Evolutionary conservation across 2,888 invertebrate genomes (phyloP).

Genomic region (Linyphia triangularis): DNA sequence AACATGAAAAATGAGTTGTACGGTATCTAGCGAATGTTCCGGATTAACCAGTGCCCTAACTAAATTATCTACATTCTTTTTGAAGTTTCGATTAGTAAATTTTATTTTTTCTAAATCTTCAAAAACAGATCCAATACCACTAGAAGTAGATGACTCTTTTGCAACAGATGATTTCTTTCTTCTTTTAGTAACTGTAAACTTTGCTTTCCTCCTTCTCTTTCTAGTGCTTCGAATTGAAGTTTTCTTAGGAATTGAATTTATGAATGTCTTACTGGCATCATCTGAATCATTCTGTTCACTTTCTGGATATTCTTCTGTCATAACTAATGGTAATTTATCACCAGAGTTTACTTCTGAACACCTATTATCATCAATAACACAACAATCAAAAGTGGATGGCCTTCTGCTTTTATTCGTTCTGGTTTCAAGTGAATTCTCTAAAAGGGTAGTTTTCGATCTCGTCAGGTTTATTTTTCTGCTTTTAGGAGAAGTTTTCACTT

Average conservation of each 20-base stretch:
- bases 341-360: constrained; percentile 5
- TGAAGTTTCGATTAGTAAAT: not conserved
- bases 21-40: not conserved
- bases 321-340: constrained; percentile 7
- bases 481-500: too few species aligned
- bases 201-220: not conserved
- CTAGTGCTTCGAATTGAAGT: not conserved
- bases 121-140: not conserved
- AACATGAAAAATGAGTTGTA: not conserved
- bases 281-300: not conserved
- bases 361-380: not conserved
- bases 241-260: not conserved
- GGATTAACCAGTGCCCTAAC: constrained; percentile 18
- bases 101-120: constrained; percentile 9
- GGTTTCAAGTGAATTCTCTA: not conserved
- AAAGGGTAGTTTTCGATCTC: not conserved
- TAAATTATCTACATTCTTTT: not conserved
- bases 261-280: not conserved
- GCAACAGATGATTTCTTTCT: not conserved
- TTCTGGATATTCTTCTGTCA: constrained; percentile 3
- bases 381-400: not conserved
- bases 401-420: not conserved
- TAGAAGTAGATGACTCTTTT: not conserved
- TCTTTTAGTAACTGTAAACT: not conserved
- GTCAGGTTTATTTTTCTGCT: too few species aligned